Conservation (phyloP, 1,140 invertebrate genomes). For the Macrotrachela quadricornifera region DNA sequence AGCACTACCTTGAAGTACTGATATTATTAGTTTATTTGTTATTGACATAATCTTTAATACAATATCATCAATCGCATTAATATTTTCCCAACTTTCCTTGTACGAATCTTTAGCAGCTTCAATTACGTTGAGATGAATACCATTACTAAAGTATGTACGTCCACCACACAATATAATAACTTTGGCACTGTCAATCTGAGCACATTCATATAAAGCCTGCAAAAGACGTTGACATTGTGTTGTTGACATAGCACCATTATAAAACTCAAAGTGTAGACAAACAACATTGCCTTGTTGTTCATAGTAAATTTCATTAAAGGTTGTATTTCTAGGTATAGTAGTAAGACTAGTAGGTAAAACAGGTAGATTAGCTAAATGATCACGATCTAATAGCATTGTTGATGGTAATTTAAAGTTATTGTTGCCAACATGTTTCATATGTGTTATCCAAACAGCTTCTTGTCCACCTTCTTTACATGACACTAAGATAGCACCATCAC, state of each 20-base stretch:
- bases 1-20: background rate
- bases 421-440: background rate
- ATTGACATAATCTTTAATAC: background rate
- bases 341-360: background rate
- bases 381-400: too few species aligned
- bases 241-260: background rate
- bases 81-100: background rate
- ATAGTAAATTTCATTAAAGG: background rate
- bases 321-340: background rate
- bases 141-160: background rate
- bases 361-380: too few species aligned
- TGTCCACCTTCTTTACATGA: too few species aligned
- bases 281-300: background rate
- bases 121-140: background rate
- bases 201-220: background rate
- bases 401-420: background rate
- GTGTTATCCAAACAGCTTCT: background rate
- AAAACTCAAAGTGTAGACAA: background rate
- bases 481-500: too few species aligned
- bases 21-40: background rate
- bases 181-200: too few species aligned
- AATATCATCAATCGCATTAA: background rate
- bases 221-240: background rate
- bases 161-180: background rate
- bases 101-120: background rate